A percentile compares a stretch with the other conserved stretches of the same genome.
These are phyloP conservation scores for Drosophila phalerata DNA, from an alignment of 2,888 invertebrate genomes.

Conservation along the genomic window DNA sequence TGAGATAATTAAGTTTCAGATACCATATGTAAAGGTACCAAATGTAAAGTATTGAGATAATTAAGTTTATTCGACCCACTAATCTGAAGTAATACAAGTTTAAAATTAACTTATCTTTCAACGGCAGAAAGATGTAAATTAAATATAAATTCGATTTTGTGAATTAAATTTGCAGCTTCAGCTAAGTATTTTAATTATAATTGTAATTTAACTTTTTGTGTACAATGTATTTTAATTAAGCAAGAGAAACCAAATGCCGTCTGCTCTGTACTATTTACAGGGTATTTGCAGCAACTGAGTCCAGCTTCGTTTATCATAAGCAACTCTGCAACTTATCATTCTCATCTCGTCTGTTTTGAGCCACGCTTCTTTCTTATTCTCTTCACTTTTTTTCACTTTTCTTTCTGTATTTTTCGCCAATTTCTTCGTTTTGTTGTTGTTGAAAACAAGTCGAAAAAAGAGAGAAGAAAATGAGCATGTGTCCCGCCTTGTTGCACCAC, in stretches of 20 bases:
- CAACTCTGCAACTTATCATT: slow-evolving; percentile 24
- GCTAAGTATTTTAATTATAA: too few species aligned
- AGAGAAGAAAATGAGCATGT: slow-evolving; percentile 10
- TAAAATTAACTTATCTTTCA: too few species aligned
- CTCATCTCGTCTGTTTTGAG: slow-evolving; percentile 10
- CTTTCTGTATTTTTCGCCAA: not conserved
- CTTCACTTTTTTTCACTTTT: not conserved
- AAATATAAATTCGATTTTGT: too few species aligned
- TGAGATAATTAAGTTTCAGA: too few species aligned
- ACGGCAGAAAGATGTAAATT: too few species aligned
- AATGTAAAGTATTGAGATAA: too few species aligned
- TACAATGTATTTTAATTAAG: not conserved
- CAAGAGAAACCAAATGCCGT: not conserved
- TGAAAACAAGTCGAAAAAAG: not conserved
- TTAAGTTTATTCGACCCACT: too few species aligned
- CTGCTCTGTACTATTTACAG: not conserved
- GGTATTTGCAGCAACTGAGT: slow-evolving; percentile 2
- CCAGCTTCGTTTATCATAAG: slow-evolving; percentile 14
- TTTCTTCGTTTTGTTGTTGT: slow-evolving; percentile 3
- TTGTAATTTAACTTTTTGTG: not conserved
- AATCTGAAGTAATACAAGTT: too few species aligned
- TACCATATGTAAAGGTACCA: too few species aligned
- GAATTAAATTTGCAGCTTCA: too few species aligned
- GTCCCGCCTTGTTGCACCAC: slow-evolving; percentile 45
- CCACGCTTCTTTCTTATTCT: not conserved